These are phyloP conservation scores for Macaria liturata DNA, from an alignment of 2,888 invertebrate species.

Conservation along the genomic window DNA sequence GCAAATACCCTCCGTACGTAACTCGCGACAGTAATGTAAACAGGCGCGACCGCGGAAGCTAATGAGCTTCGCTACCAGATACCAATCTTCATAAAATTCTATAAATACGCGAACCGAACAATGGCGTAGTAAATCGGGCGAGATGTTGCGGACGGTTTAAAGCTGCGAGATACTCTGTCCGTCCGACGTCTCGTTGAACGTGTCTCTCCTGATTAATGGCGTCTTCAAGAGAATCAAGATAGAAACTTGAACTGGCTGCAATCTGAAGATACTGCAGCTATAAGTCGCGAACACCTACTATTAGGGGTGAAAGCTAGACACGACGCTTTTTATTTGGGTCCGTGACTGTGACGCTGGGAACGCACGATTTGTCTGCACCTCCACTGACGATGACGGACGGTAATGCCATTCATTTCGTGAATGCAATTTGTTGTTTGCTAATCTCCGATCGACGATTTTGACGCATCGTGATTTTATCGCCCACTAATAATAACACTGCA, in stretches of 20 bases:
- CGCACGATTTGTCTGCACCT: conserved; percentile 48
- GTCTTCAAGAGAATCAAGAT: conserved; percentile 33
- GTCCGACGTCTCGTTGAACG: conserved; percentile 19
- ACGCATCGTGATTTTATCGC: conserved; percentile 26
- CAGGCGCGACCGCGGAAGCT: conserved; percentile 32
- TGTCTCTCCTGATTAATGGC: conserved; percentile 27
- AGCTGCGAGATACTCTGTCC: conserved; percentile 24
- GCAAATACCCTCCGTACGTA: conserved; percentile 23
- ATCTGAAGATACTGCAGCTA: background rate
- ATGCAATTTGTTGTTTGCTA: conserved; percentile 30
- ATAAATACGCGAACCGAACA: conserved; percentile 31
- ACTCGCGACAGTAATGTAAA: conserved; percentile 33
- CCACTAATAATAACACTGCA: conserved; percentile 19
- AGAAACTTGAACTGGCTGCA: conserved; percentile 40
- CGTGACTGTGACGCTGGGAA: conserved; percentile 51
- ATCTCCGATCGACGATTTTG: conserved; percentile 13
- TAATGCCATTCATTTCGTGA: conserved; percentile 32
- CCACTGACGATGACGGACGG: conserved; percentile 28
- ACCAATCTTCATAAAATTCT: conserved; percentile 35
- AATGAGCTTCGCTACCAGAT: conserved; percentile 31
- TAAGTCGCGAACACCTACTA: conserved; percentile 58
- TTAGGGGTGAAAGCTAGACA: conserved; percentile 69
- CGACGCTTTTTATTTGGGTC: conserved; percentile 48
- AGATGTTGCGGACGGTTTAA: conserved; percentile 18
- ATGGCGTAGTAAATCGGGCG: conserved; percentile 28